Conservation (phyloP, 2,113 vertebrate species). For the Notothenia coriiceps region DNA sequence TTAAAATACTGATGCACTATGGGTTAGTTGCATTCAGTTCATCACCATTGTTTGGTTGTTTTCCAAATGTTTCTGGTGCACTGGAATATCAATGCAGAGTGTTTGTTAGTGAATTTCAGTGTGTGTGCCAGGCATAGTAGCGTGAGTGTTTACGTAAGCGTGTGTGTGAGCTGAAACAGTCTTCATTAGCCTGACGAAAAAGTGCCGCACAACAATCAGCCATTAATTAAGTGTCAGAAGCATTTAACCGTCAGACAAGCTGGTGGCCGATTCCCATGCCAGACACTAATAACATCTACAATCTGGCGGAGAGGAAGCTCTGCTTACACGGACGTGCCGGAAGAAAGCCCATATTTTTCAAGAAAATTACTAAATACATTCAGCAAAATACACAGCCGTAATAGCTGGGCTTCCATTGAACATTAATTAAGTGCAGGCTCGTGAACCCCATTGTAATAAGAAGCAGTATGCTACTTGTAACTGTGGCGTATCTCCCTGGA, state of each 20-base stretch:
- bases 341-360: constrained; percentile 33
- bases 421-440: constrained; percentile 8
- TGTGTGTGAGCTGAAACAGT: constrained; percentile 22
- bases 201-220: constrained; percentile 69
- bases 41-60: neutral
- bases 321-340: constrained; percentile 30
- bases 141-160: neutral
- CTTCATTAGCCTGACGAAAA: constrained; percentile 65
- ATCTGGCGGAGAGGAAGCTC: constrained; percentile 53
- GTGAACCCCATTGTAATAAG: constrained; percentile 2
- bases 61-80: neutral
- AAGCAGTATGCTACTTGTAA: constrained; percentile 12
- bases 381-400: constrained; percentile 17
- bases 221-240: constrained; percentile 80
- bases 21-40: neutral
- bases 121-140: neutral
- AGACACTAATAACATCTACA: constrained; percentile 66
- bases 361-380: constrained; percentile 47
- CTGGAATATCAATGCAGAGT: neutral
- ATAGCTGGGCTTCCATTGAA: constrained; percentile 35
- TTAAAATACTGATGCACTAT: neutral
- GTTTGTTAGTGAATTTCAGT: constrained; percentile 30
- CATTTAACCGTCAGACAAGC: constrained; percentile 67
- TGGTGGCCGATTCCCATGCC: constrained; percentile 52
- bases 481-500: neutral